Evolutionary conservation across 2,113 vertebrate species (phyloP).

Genomic region (Chamaea fasciata): DNA sequence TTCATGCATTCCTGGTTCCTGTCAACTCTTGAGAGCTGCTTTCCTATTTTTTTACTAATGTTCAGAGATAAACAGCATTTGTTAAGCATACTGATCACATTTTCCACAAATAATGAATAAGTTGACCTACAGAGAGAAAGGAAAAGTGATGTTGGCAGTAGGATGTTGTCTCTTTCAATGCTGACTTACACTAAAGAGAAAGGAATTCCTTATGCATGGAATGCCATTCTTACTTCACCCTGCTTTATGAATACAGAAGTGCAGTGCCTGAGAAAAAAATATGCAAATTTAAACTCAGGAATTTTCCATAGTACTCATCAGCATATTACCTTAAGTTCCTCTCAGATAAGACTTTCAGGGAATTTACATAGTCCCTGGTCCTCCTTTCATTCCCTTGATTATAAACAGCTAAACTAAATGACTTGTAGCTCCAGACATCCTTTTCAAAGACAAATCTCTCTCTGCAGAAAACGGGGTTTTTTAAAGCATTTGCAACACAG

Average conservation of each 20-base stretch:
- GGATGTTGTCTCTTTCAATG: neutral
- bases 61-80: neutral
- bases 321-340: neutral
- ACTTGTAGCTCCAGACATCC: neutral
- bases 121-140: neutral
- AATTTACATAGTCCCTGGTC: neutral
- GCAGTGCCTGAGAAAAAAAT: neutral
- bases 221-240: neutral
- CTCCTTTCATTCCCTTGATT: neutral
- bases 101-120: neutral
- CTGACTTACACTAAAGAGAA: neutral
- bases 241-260: neutral
- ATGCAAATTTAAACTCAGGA: neutral
- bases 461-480: neutral
- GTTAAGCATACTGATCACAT: neutral
- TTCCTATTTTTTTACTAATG: neutral
- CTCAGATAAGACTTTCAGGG: neutral
- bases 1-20: neutral
- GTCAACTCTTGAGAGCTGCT: neutral
- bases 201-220: neutral
- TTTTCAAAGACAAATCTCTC: neutral
- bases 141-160: neutral
- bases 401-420: neutral
- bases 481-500: neutral
- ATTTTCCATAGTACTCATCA: neutral